phyloP scores from a whole-genome alignment of 2,797 vertebrate genomes.

The Peromyscus eremicus region DNA sequence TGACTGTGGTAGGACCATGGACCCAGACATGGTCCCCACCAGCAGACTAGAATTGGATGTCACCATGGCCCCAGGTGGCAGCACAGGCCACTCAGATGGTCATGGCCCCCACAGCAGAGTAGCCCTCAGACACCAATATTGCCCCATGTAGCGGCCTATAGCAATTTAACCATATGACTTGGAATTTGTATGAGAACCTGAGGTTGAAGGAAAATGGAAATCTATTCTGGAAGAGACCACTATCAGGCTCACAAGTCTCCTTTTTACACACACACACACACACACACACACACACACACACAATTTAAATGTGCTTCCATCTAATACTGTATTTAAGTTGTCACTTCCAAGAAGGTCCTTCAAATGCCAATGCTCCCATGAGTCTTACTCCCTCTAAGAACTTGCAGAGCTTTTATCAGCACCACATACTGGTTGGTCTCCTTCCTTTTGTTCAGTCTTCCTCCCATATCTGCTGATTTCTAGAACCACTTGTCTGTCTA shows the following conservation, averaged over 20 bases:
- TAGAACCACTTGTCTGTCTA: neutral
- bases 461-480: neutral
- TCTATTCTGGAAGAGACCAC: slow-evolving; percentile 61
- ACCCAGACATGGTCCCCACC: too few species aligned
- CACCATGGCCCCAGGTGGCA: too few species aligned
- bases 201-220: slow-evolving; percentile 65
- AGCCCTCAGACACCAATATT: neutral
- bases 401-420: neutral
- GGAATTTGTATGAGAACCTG: slow-evolving; percentile 71
- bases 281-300: neutral
- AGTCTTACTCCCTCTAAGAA: neutral
- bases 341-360: slow-evolving; percentile 9
- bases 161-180: slow-evolving; percentile 76
- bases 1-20: too few species aligned
- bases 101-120: neutral
- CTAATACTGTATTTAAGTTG: slow-evolving; percentile 49
- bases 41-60: too few species aligned
- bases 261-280: neutral
- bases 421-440: neutral
- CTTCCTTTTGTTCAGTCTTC: neutral
- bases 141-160: neutral
- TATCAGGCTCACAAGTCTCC: slow-evolving; percentile 22
- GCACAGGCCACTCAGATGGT: accelerated
- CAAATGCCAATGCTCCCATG: neutral
- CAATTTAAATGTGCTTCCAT: slow-evolving; percentile 25